A percentile compares a stretch with the other conserved stretches of the same genome.
Conservation (phyloP, 2,888 invertebrate genomes). For the Hydroisotoma schaefferi region DNA sequence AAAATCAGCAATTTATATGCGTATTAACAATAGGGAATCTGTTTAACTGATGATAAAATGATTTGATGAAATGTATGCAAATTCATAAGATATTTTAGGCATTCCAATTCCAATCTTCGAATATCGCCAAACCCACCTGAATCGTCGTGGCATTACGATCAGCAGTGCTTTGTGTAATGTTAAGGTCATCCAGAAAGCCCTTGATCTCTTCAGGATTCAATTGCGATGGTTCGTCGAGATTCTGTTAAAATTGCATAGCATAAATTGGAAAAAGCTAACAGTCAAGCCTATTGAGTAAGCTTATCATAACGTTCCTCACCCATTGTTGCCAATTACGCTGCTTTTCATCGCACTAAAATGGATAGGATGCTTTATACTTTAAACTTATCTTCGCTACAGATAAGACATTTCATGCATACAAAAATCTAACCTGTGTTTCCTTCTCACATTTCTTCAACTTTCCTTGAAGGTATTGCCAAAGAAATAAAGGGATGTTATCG, state of each 20-base stretch:
- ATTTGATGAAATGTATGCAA: neutral
- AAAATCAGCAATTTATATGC: no score
- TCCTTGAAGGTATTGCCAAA: slow-evolving; percentile 33
- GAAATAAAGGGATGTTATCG: slow-evolving; percentile 39
- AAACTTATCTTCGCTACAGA: neutral
- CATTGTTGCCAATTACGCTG: neutral
- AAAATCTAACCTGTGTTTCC: slow-evolving; percentile 11
- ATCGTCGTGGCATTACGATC: slow-evolving; percentile 23
- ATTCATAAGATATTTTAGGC: no score
- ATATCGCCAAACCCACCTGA: no score
- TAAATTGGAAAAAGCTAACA: no score
- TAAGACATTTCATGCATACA: neutral
- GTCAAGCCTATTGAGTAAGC: no score
- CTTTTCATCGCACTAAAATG: neutral
- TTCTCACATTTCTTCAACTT: slow-evolving; percentile 25
- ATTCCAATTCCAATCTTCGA: no score
- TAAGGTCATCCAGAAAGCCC: slow-evolving; percentile 29
- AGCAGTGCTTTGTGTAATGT: slow-evolving; percentile 27
- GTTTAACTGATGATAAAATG: no score
- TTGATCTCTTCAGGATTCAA: slow-evolving; percentile 28
- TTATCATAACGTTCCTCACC: no score
- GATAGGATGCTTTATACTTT: neutral
- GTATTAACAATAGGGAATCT: no score
- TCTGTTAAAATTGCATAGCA: no score
- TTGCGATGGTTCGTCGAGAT: slow-evolving; percentile 26